Evolutionary conservation across 2,113 vertebrate genomes (phyloP).

Genomic region (Pteropus alecto): DNA sequence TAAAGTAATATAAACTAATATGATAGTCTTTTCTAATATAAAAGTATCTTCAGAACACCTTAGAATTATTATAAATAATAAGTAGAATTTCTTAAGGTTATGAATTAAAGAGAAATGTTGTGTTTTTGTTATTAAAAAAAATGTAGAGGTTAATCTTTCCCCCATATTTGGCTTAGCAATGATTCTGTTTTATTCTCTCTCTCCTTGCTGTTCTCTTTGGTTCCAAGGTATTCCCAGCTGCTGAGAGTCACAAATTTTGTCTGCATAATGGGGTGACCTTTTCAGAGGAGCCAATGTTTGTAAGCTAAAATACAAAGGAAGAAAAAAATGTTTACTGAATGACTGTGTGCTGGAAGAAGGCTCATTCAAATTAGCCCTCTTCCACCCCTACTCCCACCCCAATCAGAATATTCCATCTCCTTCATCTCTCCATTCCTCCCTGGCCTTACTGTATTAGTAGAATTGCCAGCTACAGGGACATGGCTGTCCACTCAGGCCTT

Average conservation of each 20-base stretch:
- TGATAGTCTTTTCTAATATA: constrained; percentile 21
- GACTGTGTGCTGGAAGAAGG: neutral
- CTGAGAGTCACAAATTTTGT: constrained; percentile 37
- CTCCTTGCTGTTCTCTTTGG: constrained; percentile 6
- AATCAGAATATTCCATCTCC: fast-evolving
- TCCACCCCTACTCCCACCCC: neutral
- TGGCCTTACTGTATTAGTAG: neutral
- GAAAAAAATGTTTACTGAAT: neutral
- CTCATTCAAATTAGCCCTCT: neutral
- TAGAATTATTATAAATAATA: neutral
- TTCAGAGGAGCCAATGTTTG: constrained; percentile 41
- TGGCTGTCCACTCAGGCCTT: neutral
- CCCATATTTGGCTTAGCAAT: neutral
- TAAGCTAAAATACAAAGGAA: constrained; percentile 48
- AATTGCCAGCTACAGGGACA: neutral
- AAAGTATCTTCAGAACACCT: constrained; percentile 38
- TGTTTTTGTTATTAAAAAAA: neutral
- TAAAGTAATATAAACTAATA: constrained; percentile 29
- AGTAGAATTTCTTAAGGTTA: constrained; percentile 52
- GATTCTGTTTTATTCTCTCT: neutral
- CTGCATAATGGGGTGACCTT: constrained; percentile 51
- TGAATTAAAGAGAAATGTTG: constrained; percentile 46
- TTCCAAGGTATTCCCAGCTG: constrained; percentile 30
- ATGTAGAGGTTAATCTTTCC: neutral
- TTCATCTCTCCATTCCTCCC: neutral